phyloP scores from a whole-genome alignment of 1,140 invertebrate genomes.

The Trichomalopsis sarcophagae region DNA sequence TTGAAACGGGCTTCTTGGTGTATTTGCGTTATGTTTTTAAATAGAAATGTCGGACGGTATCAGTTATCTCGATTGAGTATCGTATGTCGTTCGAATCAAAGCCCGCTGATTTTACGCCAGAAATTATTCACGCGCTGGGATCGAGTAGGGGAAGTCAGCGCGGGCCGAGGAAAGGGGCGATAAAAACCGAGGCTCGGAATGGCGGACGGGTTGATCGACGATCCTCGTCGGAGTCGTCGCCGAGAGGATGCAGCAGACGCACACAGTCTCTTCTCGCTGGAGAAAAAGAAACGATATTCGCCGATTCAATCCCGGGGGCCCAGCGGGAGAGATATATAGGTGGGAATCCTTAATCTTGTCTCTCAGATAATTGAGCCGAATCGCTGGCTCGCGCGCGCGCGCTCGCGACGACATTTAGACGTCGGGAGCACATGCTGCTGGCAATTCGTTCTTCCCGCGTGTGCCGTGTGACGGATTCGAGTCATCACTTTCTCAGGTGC shows the following conservation, averaged over 20 bases:
- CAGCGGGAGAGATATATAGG: constrained; percentile 38
- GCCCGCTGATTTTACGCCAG: too few relatives aligned
- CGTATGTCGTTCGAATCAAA: too few relatives aligned
- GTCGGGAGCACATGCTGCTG: constrained; percentile 40
- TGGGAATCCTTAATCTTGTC: constrained; percentile 57
- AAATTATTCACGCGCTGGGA: too few relatives aligned
- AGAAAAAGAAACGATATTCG: constrained; percentile 35
- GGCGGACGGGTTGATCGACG: constrained; percentile 55
- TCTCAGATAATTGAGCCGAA: constrained; percentile 45
- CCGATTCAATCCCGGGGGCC: constrained; percentile 56
- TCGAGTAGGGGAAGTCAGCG: background rate
- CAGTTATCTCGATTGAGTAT: too few relatives aligned
- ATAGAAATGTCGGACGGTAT: too few relatives aligned
- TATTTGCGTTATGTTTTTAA: too few relatives aligned
- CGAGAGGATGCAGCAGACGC: background rate
- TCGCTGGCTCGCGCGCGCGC: background rate
- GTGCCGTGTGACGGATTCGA: constrained; percentile 11
- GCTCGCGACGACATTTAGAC: constrained; percentile 27
- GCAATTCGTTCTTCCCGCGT: constrained; percentile 27
- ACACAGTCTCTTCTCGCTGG: constrained; percentile 22
- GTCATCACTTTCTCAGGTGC: background rate
- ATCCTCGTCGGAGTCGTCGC: constrained; percentile 18
- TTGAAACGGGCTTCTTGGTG: background rate
- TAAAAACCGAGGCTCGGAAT: background rate
- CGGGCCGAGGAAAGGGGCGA: background rate